phyloP scores from a whole-genome alignment of 1,140 invertebrate species.

The Centruroides sculpturatus region DNA sequence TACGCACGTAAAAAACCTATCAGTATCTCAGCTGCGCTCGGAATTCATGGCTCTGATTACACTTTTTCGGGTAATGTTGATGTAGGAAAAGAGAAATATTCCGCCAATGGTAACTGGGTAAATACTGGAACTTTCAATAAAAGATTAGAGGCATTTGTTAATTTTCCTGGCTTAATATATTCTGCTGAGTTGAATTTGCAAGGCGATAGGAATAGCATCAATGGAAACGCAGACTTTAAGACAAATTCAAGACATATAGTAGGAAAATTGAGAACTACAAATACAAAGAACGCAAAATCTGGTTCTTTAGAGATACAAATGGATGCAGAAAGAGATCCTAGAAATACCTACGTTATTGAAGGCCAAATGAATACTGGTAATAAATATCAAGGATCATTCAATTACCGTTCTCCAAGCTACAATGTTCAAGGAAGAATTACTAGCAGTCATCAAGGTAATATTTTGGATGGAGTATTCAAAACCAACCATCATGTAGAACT shows the following conservation, averaged over 20 bases:
- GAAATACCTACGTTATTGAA: constrained; percentile 4
- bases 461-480: neutral
- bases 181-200: neutral
- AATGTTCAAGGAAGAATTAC: constrained; percentile 3
- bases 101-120: too few species aligned
- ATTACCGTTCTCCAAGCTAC: neutral
- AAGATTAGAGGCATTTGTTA: too few species aligned
- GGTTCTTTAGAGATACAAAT: constrained; percentile 6
- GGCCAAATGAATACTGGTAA: constrained; percentile 2
- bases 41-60: too few species aligned
- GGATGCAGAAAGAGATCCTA: constrained; percentile 13
- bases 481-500: constrained; percentile 4
- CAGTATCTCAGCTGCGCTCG: neutral
- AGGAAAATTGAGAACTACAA: constrained; percentile 1
- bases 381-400: constrained; percentile 6
- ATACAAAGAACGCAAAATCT: neutral
- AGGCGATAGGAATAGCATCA: neutral
- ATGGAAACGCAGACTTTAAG: constrained; percentile 4
- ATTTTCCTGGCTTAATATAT: constrained; percentile 3
- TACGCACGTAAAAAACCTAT: constrained; percentile 1
- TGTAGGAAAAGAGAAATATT: too few species aligned
- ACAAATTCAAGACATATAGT: neutral
- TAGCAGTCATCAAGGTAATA: neutral
- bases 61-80: too few species aligned
- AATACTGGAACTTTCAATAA: too few species aligned